A percentile compares a stretch with the other conserved stretches of the same genome.
Conservation (phyloP, 35 echinoderm and acorn worm genomes). For the Hemicentrotus pulcherrimus region DNA sequence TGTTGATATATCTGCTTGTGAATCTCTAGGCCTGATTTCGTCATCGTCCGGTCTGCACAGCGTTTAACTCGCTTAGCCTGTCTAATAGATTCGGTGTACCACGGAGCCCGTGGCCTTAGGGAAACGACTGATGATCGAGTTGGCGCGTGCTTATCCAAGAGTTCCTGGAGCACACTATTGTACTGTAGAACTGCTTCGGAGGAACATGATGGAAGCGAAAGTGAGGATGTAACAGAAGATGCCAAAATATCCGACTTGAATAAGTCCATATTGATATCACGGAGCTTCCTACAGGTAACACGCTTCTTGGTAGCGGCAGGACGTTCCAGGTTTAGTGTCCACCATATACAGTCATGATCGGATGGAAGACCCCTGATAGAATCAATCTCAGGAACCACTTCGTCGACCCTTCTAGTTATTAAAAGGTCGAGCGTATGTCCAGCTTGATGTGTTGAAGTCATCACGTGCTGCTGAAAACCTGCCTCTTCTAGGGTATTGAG, state of each 20-base stretch:
- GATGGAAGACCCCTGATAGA: too few species aligned
- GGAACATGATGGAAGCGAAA: neutral
- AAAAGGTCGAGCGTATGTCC: too few species aligned
- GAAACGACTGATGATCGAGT: conserved; percentile 13
- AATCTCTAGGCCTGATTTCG: conserved; percentile 43
- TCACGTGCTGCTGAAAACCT: conserved; percentile 42
- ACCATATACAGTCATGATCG: too few species aligned
- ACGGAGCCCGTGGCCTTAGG: conserved; percentile 27
- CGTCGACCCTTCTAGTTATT: too few species aligned
- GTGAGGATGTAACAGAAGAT: conserved; percentile 14
- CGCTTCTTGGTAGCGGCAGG: conserved; percentile 17
- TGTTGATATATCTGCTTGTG: conserved; percentile 47
- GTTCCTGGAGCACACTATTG: conserved; percentile 24
- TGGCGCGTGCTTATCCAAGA: conserved; percentile 55
- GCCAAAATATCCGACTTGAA: conserved; percentile 52
- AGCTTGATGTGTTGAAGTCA: too few species aligned
- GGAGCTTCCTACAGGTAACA: conserved; percentile 38
- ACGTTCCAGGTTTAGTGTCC: conserved; percentile 7
- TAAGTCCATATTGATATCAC: conserved; percentile 27
- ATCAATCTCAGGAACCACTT: too few species aligned
- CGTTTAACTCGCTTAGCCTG: conserved; percentile 40
- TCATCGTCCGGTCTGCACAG: conserved; percentile 35
- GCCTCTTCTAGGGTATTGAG: neutral
- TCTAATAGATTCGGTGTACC: conserved; percentile 33
- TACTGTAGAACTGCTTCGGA: conserved; percentile 40